phyloP scores from a whole-genome alignment of 64 coral and sea anemone species.

The Actinia equina region DNA sequence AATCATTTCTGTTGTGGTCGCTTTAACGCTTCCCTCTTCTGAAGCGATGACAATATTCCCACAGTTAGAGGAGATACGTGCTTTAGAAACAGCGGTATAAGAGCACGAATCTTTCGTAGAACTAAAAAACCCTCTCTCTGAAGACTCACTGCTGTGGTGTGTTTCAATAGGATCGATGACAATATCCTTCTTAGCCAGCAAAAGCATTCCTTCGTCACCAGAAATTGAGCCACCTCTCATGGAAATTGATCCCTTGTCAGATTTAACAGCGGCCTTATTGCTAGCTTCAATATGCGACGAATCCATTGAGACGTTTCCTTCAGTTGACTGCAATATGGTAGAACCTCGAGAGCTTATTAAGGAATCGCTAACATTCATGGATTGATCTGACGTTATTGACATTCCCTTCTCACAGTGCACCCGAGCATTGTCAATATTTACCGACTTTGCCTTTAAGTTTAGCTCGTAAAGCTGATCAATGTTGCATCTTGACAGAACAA shows the following conservation, averaged over 20 bases:
- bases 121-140: constrained; percentile 27
- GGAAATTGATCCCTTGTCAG: constrained; percentile 29
- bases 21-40: constrained; percentile 21
- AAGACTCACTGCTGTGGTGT: not conserved
- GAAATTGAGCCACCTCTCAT: constrained; percentile 29
- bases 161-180: constrained; percentile 27
- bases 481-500: constrained; percentile 51
- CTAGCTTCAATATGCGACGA: constrained; percentile 42
- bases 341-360: constrained; percentile 22
- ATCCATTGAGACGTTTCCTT: constrained; percentile 46
- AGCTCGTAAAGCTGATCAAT: constrained; percentile 25
- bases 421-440: constrained; percentile 32
- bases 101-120: constrained; percentile 15
- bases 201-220: constrained; percentile 21
- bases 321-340: constrained; percentile 2
- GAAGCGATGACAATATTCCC: constrained; percentile 15
- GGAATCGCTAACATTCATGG: constrained; percentile 19
- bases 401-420: constrained; percentile 25
- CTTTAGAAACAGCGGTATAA: constrained; percentile 21
- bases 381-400: constrained; percentile 43
- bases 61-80: constrained; percentile 13
- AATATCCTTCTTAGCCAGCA: constrained; percentile 35
- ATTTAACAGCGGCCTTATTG: constrained; percentile 24
- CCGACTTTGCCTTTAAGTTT: constrained; percentile 38
- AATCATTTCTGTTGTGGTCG: constrained; percentile 30